Evolutionary conservation across 2,797 vertebrate species (phyloP).

Genomic region (Echiichthys vipera): DNA sequence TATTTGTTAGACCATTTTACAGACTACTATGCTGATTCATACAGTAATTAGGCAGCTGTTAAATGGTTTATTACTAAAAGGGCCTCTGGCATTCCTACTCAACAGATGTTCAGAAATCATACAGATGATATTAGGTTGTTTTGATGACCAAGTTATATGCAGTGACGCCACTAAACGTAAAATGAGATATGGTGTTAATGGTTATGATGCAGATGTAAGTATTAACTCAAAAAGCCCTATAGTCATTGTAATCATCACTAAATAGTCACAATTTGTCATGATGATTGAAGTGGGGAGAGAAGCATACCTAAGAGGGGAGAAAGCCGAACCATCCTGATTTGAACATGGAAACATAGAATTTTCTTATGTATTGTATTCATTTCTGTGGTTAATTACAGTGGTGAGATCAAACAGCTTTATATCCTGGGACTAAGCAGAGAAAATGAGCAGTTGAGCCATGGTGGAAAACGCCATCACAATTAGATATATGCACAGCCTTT

Average conservation of each 20-base stretch:
- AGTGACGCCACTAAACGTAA: conserved; percentile 30
- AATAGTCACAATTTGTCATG: conserved; percentile 30
- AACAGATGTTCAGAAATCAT: conserved; percentile 70
- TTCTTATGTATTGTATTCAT: conserved; percentile 43
- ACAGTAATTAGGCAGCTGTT: conserved; percentile 67
- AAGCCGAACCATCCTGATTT: conserved; percentile 24
- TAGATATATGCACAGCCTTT: conserved; percentile 76
- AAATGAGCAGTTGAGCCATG: conserved; percentile 54
- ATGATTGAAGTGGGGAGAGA: conserved; percentile 42
- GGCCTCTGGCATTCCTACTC: conserved; percentile 52
- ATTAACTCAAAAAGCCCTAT: conserved; percentile 18
- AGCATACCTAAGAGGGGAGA: conserved; percentile 17
- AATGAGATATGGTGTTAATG: conserved; percentile 36
- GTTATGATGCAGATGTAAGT: conserved; percentile 34
- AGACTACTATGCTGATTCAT: conserved; percentile 57
- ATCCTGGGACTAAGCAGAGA: conserved; percentile 48
- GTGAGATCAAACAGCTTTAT: conserved; percentile 62
- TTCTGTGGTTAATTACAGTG: conserved; percentile 62
- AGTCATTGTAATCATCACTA: conserved; percentile 27
- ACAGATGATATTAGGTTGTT: conserved; percentile 61
- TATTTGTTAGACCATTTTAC: conserved; percentile 41
- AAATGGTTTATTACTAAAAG: conserved; percentile 62
- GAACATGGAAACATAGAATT: conserved; percentile 30
- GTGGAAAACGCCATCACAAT: conserved; percentile 75
- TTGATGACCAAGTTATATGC: conserved; percentile 37